Evolutionary conservation across 2,797 vertebrate species (phyloP).

Genomic region (Liasis olivaceus): DNA sequence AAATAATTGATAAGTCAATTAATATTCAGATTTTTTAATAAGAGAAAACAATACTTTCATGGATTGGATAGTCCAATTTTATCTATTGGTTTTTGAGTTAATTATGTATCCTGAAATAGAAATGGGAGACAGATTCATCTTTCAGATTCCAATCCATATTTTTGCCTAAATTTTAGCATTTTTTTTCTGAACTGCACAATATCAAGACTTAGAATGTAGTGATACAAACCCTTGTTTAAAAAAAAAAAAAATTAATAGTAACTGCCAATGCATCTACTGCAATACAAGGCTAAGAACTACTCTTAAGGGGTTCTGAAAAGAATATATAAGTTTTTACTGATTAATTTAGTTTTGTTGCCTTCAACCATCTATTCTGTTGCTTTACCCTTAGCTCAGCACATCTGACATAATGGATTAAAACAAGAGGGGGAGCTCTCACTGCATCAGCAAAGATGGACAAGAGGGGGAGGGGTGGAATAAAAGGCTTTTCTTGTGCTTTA

Average conservation of each 20-base stretch:
- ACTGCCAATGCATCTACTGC: not conserved
- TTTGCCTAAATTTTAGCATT: not conserved
- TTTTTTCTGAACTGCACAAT: not conserved
- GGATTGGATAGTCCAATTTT: not conserved
- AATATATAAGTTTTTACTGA: not conserved
- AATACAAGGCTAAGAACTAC: not conserved
- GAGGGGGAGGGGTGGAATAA: not conserved
- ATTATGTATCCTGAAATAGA: not conserved
- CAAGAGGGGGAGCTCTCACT: constrained; percentile 50
- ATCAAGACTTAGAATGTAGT: not conserved
- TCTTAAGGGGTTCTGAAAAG: not conserved
- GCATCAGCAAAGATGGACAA: constrained; percentile 19
- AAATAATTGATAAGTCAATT: not conserved
- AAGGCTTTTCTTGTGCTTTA: not conserved
- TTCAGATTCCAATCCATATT: not conserved
- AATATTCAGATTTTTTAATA: constrained; percentile 1
- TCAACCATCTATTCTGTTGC: not conserved
- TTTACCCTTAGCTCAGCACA: not conserved
- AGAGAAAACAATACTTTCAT: not conserved
- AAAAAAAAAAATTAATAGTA: not conserved
- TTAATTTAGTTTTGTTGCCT: not conserved
- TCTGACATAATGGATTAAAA: constrained; percentile 21
- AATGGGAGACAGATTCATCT: not conserved
- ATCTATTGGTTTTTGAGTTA: not conserved
- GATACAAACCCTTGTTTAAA: not conserved